A percentile compares a stretch with the other conserved stretches of the same genome.
Evolutionary conservation across 2,797 vertebrate genomes (phyloP).

Genomic region (Sebastes hubbsi): DNA sequence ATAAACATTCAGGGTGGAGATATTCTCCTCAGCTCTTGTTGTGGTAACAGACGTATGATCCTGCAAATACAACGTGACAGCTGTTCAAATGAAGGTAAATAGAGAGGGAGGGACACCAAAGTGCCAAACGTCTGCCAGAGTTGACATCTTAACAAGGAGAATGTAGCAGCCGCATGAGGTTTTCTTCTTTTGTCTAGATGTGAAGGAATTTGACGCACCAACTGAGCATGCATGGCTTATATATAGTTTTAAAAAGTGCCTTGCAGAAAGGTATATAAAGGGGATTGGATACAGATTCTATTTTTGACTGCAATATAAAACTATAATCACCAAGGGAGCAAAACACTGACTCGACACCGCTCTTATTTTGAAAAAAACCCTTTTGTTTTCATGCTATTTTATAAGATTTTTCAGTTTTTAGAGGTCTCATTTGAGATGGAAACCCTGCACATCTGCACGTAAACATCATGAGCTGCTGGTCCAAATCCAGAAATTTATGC

Average conservation of each 20-base stretch:
- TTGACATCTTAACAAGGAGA: not conserved
- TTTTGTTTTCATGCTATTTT: not conserved
- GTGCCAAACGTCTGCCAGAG: not conserved
- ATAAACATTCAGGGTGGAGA: not conserved
- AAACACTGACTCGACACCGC: not conserved
- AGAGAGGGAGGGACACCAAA: not conserved
- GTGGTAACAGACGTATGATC: not conserved
- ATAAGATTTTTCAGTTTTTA: not conserved
- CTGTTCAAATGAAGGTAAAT: conserved; percentile 32
- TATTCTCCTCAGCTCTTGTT: not conserved
- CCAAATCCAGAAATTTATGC: not conserved
- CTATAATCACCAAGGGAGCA: not conserved
- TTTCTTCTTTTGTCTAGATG: not conserved
- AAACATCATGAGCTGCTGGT: not conserved
- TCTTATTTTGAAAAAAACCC: not conserved
- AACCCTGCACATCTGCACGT: not conserved
- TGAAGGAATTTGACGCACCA: not conserved
- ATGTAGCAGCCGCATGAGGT: not conserved
- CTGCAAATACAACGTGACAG: conserved; percentile 31
- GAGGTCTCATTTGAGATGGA: not conserved
- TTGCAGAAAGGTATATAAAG: not conserved
- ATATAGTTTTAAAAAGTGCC: not conserved
- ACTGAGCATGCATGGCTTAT: not conserved
- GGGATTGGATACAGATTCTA: not conserved
- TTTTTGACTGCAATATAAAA: not conserved